Base-by-base conservation (phyloP, 2,113 vertebrate genomes). In the Panthera tigris region DNA sequence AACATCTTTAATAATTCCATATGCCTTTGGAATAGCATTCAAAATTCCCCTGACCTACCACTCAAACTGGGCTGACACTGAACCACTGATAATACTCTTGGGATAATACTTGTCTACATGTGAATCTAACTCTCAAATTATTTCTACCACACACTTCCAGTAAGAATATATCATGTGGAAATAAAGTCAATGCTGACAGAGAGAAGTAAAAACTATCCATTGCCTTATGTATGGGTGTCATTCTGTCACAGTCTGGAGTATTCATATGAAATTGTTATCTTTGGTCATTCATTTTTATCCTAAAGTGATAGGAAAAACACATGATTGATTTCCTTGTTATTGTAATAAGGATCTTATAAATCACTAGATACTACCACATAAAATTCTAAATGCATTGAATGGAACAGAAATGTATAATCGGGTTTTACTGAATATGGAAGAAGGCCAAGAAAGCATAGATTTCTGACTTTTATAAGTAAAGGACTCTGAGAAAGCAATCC, bases 271-370 rank as follows among this genome's bases (percentile, higher is more conserved):
- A 94, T 36, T 73, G 27, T 69, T 78, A 79, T 68, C 25, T 82
- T 73, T 92, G 57, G 71, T 94, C 73, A 76, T 73, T 96, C 65
- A 74, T 94, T 91, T 89, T 96, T 15, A 85, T 94, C 14, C 55
- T 45, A 85, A 96, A 66, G 0, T 86, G 48, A 57, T 36, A 94
- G 36, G 10, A 94, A 84, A 61, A 89, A 74, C 66, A 87, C 21
- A 52, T 31, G n/a, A 89, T 95, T n/a, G n/a, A 89, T 95, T 96
- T 85, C 27, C 33, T 86, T 71, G 25, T 52, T 89, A 91, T 19
- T 83, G 9, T 68, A 6, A 82, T 39, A 76, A 81, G 14, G 19
- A 48, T 79, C 33, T 18, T 83, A 50, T 92, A 91, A 82, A 85
- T 92, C 76, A 95, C 5, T 48, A n/a, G n/a, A 6, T 63, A 63